Evolutionary conservation across 2,797 vertebrate genomes (phyloP).

Genomic region (Sparus aurata): DNA sequence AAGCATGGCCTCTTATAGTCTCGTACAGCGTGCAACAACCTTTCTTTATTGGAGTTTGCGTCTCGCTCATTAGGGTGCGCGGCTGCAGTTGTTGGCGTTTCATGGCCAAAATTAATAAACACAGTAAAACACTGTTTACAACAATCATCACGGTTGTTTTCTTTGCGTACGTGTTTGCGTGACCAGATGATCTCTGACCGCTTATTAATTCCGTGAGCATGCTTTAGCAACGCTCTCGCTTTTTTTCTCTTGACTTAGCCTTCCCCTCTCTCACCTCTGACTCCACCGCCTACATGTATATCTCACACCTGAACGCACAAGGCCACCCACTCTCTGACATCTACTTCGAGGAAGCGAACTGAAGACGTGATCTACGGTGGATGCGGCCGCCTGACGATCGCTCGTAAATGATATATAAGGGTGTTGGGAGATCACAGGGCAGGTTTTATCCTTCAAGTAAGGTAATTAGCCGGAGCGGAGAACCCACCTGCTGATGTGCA

Average conservation of each 20-base stretch:
- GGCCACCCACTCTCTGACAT: neutral
- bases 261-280: neutral
- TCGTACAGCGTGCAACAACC: neutral
- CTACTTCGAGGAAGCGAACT: neutral
- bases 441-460: conserved; percentile 37
- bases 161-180: neutral
- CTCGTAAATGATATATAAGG: conserved; percentile 12
- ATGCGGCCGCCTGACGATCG: conserved; percentile 1
- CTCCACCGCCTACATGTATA: neutral
- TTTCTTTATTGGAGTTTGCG: neutral
- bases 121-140: neutral
- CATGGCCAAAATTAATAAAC: neutral
- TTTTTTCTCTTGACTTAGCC: neutral
- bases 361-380: conserved; percentile 8
- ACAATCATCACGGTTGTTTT: neutral
- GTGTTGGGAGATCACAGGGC: conserved; percentile 23
- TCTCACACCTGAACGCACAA: conserved; percentile 7
- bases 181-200: neutral
- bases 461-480: conserved; percentile 41
- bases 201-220: neutral
- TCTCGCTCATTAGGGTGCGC: neutral
- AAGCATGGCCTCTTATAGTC: neutral
- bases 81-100: neutral
- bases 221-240: neutral
- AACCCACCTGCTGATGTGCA: conserved; percentile 7